phyloP scores from a whole-genome alignment of 1,140 invertebrate species.

The Nomia melanderi region DNA sequence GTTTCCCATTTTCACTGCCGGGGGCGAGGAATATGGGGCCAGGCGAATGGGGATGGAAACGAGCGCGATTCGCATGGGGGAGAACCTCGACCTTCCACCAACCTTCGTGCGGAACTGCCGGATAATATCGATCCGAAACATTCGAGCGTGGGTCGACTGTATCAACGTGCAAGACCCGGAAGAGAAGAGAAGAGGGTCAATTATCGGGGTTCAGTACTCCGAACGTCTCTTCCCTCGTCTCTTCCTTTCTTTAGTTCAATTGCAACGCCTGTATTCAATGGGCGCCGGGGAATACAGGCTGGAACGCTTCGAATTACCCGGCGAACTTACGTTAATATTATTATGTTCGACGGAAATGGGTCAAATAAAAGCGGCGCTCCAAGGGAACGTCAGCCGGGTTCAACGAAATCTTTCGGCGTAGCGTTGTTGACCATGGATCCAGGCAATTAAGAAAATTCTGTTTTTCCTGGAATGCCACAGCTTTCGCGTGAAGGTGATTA shows the following conservation, averaged over 20 bases:
- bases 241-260: constrained; percentile 35
- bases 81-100: constrained; percentile 65
- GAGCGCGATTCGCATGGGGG: constrained; percentile 67
- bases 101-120: constrained; percentile 66
- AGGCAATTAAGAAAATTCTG: too few relatives aligned
- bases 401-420: background rate
- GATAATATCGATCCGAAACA: constrained; percentile 69
- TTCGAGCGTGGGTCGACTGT: constrained; percentile 52
- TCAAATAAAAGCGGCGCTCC: background rate
- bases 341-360: background rate
- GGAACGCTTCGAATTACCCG: background rate
- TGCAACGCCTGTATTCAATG: background rate
- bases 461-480: too few relatives aligned
- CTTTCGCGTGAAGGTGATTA: too few relatives aligned
- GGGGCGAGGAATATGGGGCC: constrained; percentile 62
- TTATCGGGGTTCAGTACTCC: constrained; percentile 62
- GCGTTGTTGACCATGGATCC: background rate
- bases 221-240: constrained; percentile 25
- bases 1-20: constrained; percentile 67
- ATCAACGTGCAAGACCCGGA: constrained; percentile 63
- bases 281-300: background rate
- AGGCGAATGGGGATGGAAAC: constrained; percentile 64
- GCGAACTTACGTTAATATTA: background rate
- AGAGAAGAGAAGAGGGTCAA: constrained; percentile 64
- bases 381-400: background rate